phyloP scores from a whole-genome alignment of 1,140 invertebrate genomes.

The Sitophilus oryzae region DNA sequence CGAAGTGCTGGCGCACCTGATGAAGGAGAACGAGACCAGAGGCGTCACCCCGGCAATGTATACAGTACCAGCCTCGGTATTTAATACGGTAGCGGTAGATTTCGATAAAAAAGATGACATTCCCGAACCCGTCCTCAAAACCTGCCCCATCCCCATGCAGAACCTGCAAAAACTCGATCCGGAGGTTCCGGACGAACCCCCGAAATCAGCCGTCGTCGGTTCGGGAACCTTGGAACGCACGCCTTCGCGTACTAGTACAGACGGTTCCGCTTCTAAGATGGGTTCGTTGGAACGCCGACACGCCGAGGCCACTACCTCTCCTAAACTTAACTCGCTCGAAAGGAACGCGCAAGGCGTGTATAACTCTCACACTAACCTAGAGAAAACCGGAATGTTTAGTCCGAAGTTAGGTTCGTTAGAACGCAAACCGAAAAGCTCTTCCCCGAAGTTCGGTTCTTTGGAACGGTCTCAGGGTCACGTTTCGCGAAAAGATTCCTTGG shows the following conservation, averaged over 20 bases:
- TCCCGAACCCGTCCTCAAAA: conserved; percentile 48
- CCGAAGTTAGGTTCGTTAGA: conserved; percentile 41
- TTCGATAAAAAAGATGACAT: conserved; percentile 53
- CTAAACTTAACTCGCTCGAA: no score
- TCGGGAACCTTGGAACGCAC: conserved; percentile 43
- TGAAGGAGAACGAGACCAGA: conserved; percentile 77
- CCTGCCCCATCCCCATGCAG: conserved; percentile 49
- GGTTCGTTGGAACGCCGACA: no score
- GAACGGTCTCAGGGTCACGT: conserved; percentile 28
- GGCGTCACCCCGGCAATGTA: conserved; percentile 78
- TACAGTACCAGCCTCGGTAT: conserved; percentile 83
- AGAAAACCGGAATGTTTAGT: conserved; percentile 40
- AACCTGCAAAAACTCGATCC: conserved; percentile 52
- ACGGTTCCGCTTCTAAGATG: conserved; percentile 35
- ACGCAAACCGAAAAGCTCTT: conserved; percentile 28
- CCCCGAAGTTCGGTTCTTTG: conserved; percentile 34
- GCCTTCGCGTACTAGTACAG: conserved; percentile 43
- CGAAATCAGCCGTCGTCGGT: no score
- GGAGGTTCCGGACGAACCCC: no score
- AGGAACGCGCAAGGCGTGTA: conserved; percentile 45
- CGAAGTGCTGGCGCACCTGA: conserved; percentile 77
- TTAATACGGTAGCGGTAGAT: conserved; percentile 87
- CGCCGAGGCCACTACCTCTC: no score
- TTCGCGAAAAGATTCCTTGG: conserved; percentile 30
- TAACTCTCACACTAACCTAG: conserved; percentile 38